Conservation (phyloP, 2,797 vertebrate species). For the Dendrocincla fuliginosa region DNA sequence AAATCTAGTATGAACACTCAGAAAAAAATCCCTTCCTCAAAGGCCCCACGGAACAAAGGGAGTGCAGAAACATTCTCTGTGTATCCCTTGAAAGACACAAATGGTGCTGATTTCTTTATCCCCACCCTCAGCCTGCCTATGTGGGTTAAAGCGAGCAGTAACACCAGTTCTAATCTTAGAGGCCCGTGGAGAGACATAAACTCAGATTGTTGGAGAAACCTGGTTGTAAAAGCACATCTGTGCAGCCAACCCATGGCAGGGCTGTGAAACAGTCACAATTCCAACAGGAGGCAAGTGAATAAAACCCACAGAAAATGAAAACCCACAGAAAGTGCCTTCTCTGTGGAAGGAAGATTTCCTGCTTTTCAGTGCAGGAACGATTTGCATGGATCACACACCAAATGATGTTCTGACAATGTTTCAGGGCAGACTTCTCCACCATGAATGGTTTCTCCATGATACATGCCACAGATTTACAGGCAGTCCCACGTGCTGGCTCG, state of each 20-base stretch:
- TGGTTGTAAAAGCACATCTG: slow-evolving; percentile 65
- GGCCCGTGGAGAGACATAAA: slow-evolving; percentile 48
- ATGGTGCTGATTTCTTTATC: slow-evolving; percentile 50
- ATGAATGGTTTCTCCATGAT: neutral
- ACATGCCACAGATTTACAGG: neutral
- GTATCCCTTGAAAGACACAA: neutral
- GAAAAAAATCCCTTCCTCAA: neutral
- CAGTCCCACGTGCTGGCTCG: neutral
- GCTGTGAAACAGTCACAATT: slow-evolving; percentile 46
- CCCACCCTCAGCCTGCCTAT: slow-evolving; percentile 24
- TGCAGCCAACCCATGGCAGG: slow-evolving; percentile 15
- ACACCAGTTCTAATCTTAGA: slow-evolving; percentile 68
- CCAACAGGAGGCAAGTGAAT: slow-evolving; percentile 37
- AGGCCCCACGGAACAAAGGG: neutral
- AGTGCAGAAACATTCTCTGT: neutral
- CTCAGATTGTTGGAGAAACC: slow-evolving; percentile 44
- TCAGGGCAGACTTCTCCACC: neutral
- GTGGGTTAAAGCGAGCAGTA: slow-evolving; percentile 47
- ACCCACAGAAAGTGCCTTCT: slow-evolving; percentile 14
- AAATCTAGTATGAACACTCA: neutral
- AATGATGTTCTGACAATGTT: neutral
- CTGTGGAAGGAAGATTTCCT: neutral
- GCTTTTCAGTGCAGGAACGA: neutral
- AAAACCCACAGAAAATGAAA: slow-evolving; percentile 48
- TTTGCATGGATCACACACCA: neutral